phyloP scores from a whole-genome alignment of 2,797 vertebrate genomes.

The Aulostomus chinensis region DNA sequence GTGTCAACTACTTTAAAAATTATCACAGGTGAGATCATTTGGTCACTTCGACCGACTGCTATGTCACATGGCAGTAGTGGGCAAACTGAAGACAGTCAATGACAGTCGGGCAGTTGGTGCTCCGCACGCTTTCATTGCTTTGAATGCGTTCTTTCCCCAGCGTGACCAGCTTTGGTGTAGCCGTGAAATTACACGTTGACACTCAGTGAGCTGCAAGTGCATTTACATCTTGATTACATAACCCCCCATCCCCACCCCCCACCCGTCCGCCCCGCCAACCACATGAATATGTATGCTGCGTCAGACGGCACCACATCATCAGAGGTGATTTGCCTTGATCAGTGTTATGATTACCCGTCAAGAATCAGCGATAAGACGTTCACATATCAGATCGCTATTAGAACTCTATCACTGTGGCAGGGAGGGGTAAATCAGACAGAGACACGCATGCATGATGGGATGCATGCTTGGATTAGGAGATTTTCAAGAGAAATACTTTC shows the following conservation, averaged over 20 bases:
- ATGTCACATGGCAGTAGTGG: too few relatives aligned
- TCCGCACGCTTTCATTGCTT: too few relatives aligned
- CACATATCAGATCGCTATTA: slow-evolving; percentile 14
- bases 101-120: too few relatives aligned
- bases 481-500: too few relatives aligned
- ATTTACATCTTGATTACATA: slow-evolving; percentile 49
- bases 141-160: too few relatives aligned
- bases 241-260: too few relatives aligned
- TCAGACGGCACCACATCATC: slow-evolving; percentile 24
- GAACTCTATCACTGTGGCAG: background rate
- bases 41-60: too few relatives aligned
- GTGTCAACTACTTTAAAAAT: slow-evolving; percentile 98
- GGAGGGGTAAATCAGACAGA: background rate
- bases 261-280: slow-evolving; percentile 14
- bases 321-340: slow-evolving; percentile 38
- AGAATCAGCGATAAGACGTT: slow-evolving; percentile 12
- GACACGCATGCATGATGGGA: background rate
- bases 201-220: slow-evolving; percentile 33
- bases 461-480: too few relatives aligned
- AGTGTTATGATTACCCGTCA: slow-evolving; percentile 29
- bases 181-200: too few relatives aligned
- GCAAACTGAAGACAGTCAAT: too few relatives aligned
- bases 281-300: slow-evolving; percentile 47
- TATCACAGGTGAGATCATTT: slow-evolving; percentile 98
- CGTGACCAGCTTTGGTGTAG: too few relatives aligned